Evolutionary conservation across 2,888 invertebrate genomes (phyloP).

Genomic region (Myopa tessellatipennis): DNA sequence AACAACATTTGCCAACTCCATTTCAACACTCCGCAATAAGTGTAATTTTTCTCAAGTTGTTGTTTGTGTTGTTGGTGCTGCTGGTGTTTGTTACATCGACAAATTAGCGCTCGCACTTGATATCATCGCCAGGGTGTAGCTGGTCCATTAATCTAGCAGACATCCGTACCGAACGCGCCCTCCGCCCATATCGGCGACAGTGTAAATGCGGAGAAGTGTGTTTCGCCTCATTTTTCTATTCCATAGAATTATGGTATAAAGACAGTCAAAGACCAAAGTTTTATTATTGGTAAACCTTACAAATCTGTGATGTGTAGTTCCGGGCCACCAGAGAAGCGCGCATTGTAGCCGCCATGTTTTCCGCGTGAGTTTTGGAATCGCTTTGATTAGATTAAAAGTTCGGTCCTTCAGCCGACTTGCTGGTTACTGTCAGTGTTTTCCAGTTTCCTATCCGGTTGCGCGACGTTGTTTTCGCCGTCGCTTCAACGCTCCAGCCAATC

Average conservation of each 20-base stretch:
- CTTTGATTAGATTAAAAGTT: conserved; percentile 43
- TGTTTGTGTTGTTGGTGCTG: neutral
- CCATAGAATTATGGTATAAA: too few species aligned
- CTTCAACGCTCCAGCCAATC: too few species aligned
- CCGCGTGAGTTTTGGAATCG: conserved; percentile 34
- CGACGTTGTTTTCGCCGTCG: conserved; percentile 4
- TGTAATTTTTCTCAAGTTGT: neutral
- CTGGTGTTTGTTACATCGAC: conserved; percentile 22
- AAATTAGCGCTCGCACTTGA: conserved; percentile 12
- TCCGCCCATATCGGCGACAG: neutral
- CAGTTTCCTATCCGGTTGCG: conserved; percentile 14
- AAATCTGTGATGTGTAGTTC: conserved; percentile 44
- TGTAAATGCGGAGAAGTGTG: too few species aligned
- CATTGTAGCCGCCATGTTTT: conserved; percentile 6
- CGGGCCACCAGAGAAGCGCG: conserved; percentile 11
- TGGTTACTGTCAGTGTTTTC: conserved; percentile 13
- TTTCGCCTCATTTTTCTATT: neutral
- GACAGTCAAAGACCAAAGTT: conserved; percentile 48
- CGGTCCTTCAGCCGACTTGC: conserved; percentile 4
- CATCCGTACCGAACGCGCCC: neutral
- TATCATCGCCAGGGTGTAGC: too few species aligned
- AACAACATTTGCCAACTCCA: conserved; percentile 37
- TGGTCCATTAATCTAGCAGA: too few species aligned
- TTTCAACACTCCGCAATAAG: conserved; percentile 22
- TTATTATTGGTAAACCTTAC: conserved; percentile 54